A percentile compares a stretch with the other conserved stretches of the same genome.
Evolutionary conservation across 1,140 invertebrate genomes (phyloP).

Genomic region (Heliconius melpomene): DNA sequence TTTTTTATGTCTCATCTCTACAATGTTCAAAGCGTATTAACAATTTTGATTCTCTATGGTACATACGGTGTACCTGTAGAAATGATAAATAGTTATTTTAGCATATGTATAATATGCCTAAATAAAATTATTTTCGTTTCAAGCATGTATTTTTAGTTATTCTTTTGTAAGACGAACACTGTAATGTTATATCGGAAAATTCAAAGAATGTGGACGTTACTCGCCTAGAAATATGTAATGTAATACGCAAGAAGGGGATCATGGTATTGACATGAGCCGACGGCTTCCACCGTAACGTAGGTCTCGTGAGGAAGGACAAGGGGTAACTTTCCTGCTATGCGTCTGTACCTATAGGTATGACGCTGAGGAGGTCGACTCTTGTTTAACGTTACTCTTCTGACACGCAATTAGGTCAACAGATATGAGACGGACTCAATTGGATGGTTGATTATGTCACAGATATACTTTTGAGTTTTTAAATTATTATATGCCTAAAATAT

Average conservation of each 20-base stretch:
- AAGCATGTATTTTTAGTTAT: neutral
- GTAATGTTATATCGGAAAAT: slow-evolving; percentile 25
- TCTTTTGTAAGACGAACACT: slow-evolving; percentile 26
- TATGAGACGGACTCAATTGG: slow-evolving; percentile 42
- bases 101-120: neutral
- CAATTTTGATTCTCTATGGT: too few relatives aligned
- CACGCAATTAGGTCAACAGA: slow-evolving; percentile 46
- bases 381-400: slow-evolving; percentile 36
- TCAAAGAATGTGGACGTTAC: slow-evolving; percentile 28
- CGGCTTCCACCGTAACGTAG: slow-evolving; percentile 54
- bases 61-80: too few relatives aligned
- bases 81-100: too few relatives aligned
- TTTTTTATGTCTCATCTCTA: too few relatives aligned
- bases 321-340: slow-evolving; percentile 51
- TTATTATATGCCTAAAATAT: neutral
- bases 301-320: slow-evolving; percentile 42
- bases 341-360: slow-evolving; percentile 37
- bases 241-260: slow-evolving; percentile 37
- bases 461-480: slow-evolving; percentile 16
- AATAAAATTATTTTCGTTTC: too few relatives aligned
- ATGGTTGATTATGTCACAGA: slow-evolving; percentile 34
- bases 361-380: slow-evolving; percentile 40
- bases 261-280: slow-evolving; percentile 38
- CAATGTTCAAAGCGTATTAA: too few relatives aligned
- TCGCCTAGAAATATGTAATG: slow-evolving; percentile 30